Evolutionary conservation across 2,113 vertebrate species (phyloP).

Genomic region (Petrocephalus zakoni): DNA sequence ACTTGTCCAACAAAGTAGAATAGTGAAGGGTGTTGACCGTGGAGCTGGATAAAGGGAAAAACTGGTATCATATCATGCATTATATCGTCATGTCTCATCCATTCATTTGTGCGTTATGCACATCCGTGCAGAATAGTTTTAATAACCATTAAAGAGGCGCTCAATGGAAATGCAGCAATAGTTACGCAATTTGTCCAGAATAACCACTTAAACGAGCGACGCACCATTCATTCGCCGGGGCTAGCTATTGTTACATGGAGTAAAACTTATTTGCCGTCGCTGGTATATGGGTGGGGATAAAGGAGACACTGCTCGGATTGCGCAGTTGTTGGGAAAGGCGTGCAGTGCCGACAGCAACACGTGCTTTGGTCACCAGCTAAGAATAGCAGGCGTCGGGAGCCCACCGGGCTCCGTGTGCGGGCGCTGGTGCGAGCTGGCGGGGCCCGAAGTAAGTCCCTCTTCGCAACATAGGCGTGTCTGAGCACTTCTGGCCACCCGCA

Average conservation of each 20-base stretch:
- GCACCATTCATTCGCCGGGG: background rate
- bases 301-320: background rate
- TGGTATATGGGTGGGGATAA: background rate
- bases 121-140: background rate
- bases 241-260: background rate
- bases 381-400: slow-evolving; percentile 47
- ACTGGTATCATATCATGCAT: background rate
- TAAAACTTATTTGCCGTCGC: background rate
- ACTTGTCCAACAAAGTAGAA: background rate
- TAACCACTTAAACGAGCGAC: background rate
- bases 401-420: background rate
- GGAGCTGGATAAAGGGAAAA: background rate
- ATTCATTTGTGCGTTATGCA: background rate
- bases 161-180: background rate
- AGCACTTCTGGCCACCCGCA: slow-evolving; percentile 26
- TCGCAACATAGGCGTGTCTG: slow-evolving; percentile 59
- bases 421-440: background rate
- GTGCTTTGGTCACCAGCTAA: slow-evolving; percentile 46
- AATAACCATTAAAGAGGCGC: background rate
- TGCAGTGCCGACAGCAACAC: background rate
- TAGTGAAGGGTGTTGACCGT: background rate
- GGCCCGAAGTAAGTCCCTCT: slow-evolving; percentile 23
- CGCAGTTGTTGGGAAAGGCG: background rate
- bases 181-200: background rate
- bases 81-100: background rate